Evolutionary conservation across 2,113 vertebrate genomes (phyloP).

Genomic region (Burhinus bistriatus): DNA sequence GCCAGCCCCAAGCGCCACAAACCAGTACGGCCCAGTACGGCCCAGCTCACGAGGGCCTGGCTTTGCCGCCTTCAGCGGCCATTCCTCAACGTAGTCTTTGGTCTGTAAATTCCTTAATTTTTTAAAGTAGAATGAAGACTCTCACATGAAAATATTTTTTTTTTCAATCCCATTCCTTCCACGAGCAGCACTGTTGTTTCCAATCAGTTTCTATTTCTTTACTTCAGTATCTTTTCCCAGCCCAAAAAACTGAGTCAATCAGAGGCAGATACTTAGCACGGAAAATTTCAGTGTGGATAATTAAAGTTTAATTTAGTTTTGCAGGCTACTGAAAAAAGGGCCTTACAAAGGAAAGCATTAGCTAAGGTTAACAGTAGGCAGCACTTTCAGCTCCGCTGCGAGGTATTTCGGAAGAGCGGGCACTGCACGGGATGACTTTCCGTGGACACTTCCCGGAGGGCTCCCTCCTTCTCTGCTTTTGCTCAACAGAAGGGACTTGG

Average conservation of each 20-base stretch:
- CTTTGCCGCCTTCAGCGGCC: not conserved
- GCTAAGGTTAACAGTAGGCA: fast-evolving
- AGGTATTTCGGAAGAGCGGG: not conserved
- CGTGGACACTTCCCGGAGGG: not conserved
- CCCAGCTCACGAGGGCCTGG: not conserved
- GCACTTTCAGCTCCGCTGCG: fast-evolving
- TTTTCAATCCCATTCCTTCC: not conserved
- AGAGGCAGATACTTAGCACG: not conserved
- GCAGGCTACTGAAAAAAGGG: not conserved
- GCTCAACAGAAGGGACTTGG: no score
- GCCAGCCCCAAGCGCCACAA: not conserved
- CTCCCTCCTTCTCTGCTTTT: no score
- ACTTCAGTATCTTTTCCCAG: not conserved
- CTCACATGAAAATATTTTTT: not conserved
- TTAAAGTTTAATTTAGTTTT: not conserved
- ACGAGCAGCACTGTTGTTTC: fast-evolving
- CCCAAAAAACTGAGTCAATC: not conserved
- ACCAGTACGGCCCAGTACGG: fast-evolving
- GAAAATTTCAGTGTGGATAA: not conserved
- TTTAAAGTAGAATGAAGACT: not conserved
- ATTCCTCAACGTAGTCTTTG: fast-evolving
- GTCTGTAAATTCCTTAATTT: not conserved
- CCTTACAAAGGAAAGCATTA: not conserved
- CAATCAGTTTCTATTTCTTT: not conserved
- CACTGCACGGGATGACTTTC: fast-evolving